Percentiles rank a stretch among this genome's conserved stretches.
Evolutionary conservation across 2,113 vertebrate genomes (phyloP).

Genomic region (human): GRCh38 chr17:54283001-54283500

Average conservation of each 20-base stretch:
- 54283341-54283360: not conserved
- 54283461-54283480: too few species aligned
- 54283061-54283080: not conserved
- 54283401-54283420: not conserved
- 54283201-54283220: conserved; percentile 12
- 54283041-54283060: not conserved
- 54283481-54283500: too few species aligned
- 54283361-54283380: not conserved
- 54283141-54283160: not conserved
- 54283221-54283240: not conserved
- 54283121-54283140: not conserved
- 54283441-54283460: not conserved
- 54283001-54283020: not conserved
- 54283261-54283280: not conserved
- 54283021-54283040: not conserved
- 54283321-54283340: not conserved
- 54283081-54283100: not conserved
- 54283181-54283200: not conserved
- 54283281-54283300: not conserved
- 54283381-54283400: not conserved
- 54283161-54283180: not conserved
- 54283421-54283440: not conserved
- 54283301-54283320: not conserved
- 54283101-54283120: not conserved
- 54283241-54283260: conserved; percentile 24